Percentiles rank a stretch among this genome's conserved stretches.
phyloP scores from a whole-genome alignment of 2,888 invertebrate genomes.

The Cephus runcator region DNA sequence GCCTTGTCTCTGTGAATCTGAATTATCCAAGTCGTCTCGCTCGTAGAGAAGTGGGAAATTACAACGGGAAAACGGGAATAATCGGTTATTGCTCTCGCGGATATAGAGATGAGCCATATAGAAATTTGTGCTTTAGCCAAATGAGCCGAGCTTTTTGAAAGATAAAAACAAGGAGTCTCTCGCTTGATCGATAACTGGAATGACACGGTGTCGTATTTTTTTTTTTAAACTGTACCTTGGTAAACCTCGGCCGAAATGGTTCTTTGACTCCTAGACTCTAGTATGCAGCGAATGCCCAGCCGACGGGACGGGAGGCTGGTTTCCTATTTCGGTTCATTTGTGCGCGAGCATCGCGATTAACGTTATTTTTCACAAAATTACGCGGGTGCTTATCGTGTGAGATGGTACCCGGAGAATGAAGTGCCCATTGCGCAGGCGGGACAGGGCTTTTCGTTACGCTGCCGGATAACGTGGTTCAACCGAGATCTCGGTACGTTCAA shows the following conservation, averaged over 20 bases:
- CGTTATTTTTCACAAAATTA: background rate
- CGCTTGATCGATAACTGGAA: background rate
- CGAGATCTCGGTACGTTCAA: constrained; percentile 56
- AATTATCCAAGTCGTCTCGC: background rate
- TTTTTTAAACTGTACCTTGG: too few relatives aligned
- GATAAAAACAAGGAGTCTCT: background rate
- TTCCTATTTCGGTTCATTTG: background rate
- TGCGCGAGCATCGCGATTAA: background rate
- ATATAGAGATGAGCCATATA: constrained; percentile 1
- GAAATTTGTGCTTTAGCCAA: constrained; percentile 15
- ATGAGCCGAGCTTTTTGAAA: constrained; percentile 12
- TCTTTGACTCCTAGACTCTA: too few relatives aligned
- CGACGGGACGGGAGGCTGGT: background rate
- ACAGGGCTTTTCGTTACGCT: constrained; percentile 51
- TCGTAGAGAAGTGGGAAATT: too few relatives aligned
- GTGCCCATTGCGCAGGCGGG: constrained; percentile 61
- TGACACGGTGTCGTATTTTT: too few relatives aligned
- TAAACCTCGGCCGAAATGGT: too few relatives aligned
- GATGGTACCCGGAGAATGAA: constrained; percentile 16
- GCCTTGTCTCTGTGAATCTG: background rate
- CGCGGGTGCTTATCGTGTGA: constrained; percentile 11
- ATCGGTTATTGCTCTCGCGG: background rate
- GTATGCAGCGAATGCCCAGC: too few relatives aligned
- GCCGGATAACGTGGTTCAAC: constrained; percentile 62
- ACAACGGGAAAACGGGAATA: background rate